A percentile compares a stretch with the other conserved stretches of the same genome.
Evolutionary conservation across 2,797 vertebrate species (phyloP).

Genomic region (Phalanger gymnotis): DNA sequence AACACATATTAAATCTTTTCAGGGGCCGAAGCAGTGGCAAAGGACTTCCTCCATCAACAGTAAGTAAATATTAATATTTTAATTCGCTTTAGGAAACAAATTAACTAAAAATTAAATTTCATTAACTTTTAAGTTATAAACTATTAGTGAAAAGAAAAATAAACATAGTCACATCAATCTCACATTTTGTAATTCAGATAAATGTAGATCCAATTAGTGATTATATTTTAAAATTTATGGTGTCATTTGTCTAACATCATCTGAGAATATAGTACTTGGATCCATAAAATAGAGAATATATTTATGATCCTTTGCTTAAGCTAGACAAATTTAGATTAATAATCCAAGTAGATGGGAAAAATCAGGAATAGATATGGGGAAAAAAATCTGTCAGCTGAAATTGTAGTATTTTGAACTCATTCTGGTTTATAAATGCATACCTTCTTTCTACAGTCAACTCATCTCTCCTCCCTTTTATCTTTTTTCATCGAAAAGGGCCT

Average conservation of each 20-base stretch:
- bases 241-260: constrained; percentile 2
- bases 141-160: constrained; percentile 1
- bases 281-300: background rate
- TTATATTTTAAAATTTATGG: background rate
- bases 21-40: constrained; percentile 97
- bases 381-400: background rate
- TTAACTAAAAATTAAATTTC: constrained; percentile 30
- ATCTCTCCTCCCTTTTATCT: background rate
- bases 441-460: background rate
- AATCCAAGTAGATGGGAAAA: background rate
- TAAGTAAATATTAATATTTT: constrained; percentile 85
- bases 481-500: background rate
- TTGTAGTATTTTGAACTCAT: constrained; percentile 2
- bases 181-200: constrained; percentile 14
- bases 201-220: constrained; percentile 25
- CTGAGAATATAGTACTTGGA: constrained; percentile 33
- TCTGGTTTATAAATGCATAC: constrained; percentile 49
- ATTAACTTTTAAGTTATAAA: constrained; percentile 32
- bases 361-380: background rate
- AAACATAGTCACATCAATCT: background rate
- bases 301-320: constrained; percentile 25
- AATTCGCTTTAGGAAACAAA: constrained; percentile 42
- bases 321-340: constrained; percentile 14
- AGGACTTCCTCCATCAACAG: constrained; percentile 90
- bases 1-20: constrained; percentile 82